These are phyloP conservation scores for Prunella fulvescens DNA, from an alignment of 2,113 vertebrate species.

Conservation along the genomic window DNA sequence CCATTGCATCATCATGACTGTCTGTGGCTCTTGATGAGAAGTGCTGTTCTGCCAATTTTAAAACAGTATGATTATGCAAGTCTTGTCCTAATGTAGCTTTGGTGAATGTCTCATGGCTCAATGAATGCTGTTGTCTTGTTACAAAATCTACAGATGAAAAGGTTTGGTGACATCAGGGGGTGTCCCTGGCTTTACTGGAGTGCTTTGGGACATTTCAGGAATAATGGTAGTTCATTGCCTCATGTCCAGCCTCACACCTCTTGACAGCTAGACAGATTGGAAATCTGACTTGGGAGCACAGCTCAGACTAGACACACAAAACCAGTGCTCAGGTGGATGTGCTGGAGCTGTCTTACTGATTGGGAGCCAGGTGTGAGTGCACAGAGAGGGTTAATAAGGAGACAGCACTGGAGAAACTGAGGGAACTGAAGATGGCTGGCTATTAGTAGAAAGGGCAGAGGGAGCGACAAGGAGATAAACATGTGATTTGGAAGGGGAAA, in stretches of 20 bases:
- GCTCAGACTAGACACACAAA: background rate
- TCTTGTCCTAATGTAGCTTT: slow-evolving; percentile 20
- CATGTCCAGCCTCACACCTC: background rate
- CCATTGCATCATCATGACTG: background rate
- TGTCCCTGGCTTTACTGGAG: background rate
- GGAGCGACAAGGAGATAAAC: rapidly evolving
- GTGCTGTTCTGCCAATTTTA: slow-evolving; percentile 44
- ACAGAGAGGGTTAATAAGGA: rapidly evolving
- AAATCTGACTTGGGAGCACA: background rate
- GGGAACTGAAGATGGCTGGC: background rate
- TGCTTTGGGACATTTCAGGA: background rate
- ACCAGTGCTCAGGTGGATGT: background rate
- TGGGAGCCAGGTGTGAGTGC: background rate
- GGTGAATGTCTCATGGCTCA: background rate
- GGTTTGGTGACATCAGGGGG: background rate
- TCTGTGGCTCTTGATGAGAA: slow-evolving; percentile 15
- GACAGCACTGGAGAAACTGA: background rate
- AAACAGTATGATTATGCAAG: slow-evolving; percentile 58
- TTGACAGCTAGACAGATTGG: rapidly evolving
- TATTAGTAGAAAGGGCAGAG: background rate
- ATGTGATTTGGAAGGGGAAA: background rate
- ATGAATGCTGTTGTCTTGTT: slow-evolving; percentile 8
- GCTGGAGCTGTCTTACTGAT: background rate
- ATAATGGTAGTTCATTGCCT: background rate
- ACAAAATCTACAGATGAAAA: background rate